Base-by-base conservation (phyloP, 2,797 vertebrate genomes). In the Arnoldichthys spilopterus region DNA sequence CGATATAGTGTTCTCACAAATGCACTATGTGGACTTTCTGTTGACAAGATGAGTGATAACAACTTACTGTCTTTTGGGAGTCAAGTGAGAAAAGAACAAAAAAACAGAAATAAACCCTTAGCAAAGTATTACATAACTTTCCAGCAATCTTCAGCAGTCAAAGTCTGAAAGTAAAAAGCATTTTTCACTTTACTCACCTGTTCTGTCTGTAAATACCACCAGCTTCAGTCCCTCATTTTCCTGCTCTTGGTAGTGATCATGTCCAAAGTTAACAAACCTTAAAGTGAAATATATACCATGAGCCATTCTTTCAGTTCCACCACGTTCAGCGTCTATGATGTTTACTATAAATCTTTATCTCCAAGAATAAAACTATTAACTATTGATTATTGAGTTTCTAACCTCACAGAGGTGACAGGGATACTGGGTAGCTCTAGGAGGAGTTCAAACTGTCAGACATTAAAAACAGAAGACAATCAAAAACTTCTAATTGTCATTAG, bases 181-280 rank as follows among this genome's bases (percentile, higher is more conserved):
- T 18, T 58, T 56, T 5, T 24, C 56, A 62, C 20, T 83, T 63
- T 49, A 80, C 73, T 72, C 59, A 8, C 45, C 84, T 71, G 72
- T 72, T 89, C 78, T 91, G 89, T 90, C 95, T 86, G 96, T 96
- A 88, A 98, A 96, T 81, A 98, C 90, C 49, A 92, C 89, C 81
- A 99, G 88, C 81, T 92, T 94, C 63, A 92, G 73, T 40, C 85
- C 88, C 68, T 93, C 87, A 34, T 87, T 84, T 70, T 85, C 91
- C 82, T 88, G 86, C 6, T 84, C 87, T 85, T 94, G 87, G 89
- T 83, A 90, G 87, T 90, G 91, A 85, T 95, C 92, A 80, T 92
- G 95, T 61, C 96, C 96, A 82, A 99, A 94, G 88, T 96, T 94
- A 68, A 94, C 91, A 87, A 98, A 94, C 82, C 98, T 98, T 85